Evolutionary conservation across 2,888 invertebrate species (phyloP).

Genomic region (Onchidella celtica): DNA sequence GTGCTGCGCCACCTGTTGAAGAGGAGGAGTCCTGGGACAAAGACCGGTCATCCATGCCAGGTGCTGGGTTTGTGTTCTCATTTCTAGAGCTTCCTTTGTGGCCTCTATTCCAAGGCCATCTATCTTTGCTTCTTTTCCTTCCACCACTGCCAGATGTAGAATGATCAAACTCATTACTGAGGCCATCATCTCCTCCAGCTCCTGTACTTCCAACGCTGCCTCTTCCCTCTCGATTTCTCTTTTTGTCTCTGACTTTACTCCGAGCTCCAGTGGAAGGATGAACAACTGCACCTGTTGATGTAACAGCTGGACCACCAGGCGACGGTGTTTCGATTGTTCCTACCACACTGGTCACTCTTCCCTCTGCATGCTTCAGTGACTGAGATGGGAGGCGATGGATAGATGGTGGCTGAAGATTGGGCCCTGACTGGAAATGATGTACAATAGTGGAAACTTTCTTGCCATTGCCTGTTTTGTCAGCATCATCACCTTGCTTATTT

Average conservation of each 20-base stretch:
- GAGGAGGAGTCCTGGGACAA: background rate
- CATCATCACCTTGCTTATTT: constrained; percentile 16
- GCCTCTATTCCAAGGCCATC: constrained; percentile 28
- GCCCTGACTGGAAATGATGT: constrained; percentile 42
- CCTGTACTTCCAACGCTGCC: constrained; percentile 6
- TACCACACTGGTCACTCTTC: constrained; percentile 36
- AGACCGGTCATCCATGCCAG: background rate
- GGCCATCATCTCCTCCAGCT: constrained; percentile 18
- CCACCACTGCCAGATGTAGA: constrained; percentile 16
- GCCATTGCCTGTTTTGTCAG: constrained; percentile 18
- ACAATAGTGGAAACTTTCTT: constrained; percentile 38
- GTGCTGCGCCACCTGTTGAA: background rate
- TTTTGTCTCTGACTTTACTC: constrained; percentile 45
- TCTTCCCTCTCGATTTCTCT: constrained; percentile 22
- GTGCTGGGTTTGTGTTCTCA: background rate
- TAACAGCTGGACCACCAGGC: background rate
- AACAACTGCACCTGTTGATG: constrained; percentile 1
- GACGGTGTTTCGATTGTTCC: constrained; percentile 13
- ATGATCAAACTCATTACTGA: constrained; percentile 33
- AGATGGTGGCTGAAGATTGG: constrained; percentile 24
- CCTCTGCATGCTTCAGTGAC: constrained; percentile 47
- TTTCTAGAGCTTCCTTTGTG: background rate
- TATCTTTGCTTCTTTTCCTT: constrained; percentile 21
- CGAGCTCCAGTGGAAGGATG: constrained; percentile 39
- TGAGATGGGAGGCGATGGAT: constrained; percentile 47